Evolutionary conservation across 37 sponge, comb jelly and placozoan species (phyloP).

Genomic region (Beroe ovata): DNA sequence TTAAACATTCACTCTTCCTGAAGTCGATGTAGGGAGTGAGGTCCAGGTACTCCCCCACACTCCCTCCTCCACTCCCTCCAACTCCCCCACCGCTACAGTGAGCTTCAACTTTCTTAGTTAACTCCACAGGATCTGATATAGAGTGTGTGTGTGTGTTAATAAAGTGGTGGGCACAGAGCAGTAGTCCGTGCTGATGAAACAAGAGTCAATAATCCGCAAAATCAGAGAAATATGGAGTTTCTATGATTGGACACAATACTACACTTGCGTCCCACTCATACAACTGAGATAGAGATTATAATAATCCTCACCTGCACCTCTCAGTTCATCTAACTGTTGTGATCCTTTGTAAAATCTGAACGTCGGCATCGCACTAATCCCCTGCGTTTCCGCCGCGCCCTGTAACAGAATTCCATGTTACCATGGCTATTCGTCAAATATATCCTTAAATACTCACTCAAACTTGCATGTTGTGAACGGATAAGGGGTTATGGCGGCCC

Average conservation of each 20-base stretch:
- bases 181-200: not conserved
- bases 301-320: slow-evolving; percentile 9
- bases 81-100: slow-evolving; percentile 16
- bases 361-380: slow-evolving; percentile 41
- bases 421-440: no score
- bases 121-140: slow-evolving; percentile 49
- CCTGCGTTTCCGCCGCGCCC: not conserved
- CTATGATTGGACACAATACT: no score
- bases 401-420: no score
- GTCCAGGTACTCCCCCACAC: slow-evolving; percentile 19
- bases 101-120: not conserved
- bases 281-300: no score
- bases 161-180: not conserved
- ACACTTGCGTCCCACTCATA: no score
- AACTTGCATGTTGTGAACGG: no score
- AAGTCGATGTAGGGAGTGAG: slow-evolving; percentile 70
- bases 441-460: no score
- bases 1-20: slow-evolving; percentile 85
- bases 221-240: not conserved
- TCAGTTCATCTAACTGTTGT: not conserved
- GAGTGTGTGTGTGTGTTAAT: not conserved
- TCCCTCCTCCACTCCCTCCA: not conserved
- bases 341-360: not conserved
- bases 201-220: not conserved
- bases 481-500: no score